phyloP scores from a whole-genome alignment of 2,888 invertebrate species.

The Archaeoteleia sp. region DNA sequence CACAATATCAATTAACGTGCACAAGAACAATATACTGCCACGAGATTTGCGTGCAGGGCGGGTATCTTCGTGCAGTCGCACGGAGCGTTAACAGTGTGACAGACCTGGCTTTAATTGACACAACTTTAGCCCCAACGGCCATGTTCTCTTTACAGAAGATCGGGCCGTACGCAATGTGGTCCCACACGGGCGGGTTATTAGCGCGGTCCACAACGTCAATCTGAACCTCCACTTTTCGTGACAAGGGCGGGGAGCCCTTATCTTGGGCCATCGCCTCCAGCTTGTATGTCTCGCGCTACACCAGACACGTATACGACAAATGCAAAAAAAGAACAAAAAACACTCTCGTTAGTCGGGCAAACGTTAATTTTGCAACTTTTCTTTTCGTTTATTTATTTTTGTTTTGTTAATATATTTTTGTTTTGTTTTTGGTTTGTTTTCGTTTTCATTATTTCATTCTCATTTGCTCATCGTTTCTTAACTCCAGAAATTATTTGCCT shows the following conservation, averaged over 20 bases:
- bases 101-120: conserved; percentile 99
- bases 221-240: conserved; percentile 97
- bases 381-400: conserved; percentile 37
- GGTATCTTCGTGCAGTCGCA: conserved; percentile 72
- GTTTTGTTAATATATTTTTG: conserved; percentile 15
- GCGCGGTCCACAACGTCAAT: conserved; percentile 99
- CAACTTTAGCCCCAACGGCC: conserved; percentile 98
- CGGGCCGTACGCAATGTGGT: conserved; percentile 96
- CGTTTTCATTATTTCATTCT: conserved; percentile 15
- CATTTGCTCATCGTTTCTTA: not conserved
- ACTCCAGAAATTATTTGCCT: conserved; percentile 1
- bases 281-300: conserved; percentile 97
- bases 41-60: conserved; percentile 75
- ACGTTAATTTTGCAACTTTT: conserved; percentile 6
- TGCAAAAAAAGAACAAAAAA: conserved; percentile 81
- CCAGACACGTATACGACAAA: conserved; percentile 66
- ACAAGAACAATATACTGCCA: conserved; percentile 75
- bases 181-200: conserved; percentile 98
- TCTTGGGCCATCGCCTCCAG: conserved; percentile 99
- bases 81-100: conserved; percentile 77
- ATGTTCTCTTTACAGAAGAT: conserved; percentile 98
- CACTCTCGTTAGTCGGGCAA: conserved; percentile 79
- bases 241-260: conserved; percentile 96
- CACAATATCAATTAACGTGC: conserved; percentile 75
- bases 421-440: conserved; percentile 23